A percentile compares a stretch with the other conserved stretches of the same genome.
phyloP scores from a whole-genome alignment of 2,797 vertebrate genomes.

The Heteromormyrus szaboi region DNA sequence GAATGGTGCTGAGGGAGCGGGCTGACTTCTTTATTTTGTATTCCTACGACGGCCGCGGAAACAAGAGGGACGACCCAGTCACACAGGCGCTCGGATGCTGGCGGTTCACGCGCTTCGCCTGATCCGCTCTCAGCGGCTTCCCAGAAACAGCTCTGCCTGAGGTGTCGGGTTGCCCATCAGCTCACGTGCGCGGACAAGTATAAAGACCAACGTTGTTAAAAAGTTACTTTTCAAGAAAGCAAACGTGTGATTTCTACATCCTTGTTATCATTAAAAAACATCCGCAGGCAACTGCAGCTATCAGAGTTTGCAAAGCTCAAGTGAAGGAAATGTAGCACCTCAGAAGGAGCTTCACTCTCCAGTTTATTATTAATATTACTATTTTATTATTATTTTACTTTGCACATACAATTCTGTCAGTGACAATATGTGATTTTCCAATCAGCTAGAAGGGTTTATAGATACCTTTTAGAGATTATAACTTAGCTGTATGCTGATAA shows the following conservation, averaged over 20 bases:
- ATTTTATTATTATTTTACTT: not conserved
- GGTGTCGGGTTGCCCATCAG: not conserved
- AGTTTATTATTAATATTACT: not conserved
- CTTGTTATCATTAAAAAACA: not conserved
- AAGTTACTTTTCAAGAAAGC: not conserved
- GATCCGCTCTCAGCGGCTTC: not conserved
- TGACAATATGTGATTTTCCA: not conserved
- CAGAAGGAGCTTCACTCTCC: not conserved
- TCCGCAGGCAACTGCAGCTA: not conserved
- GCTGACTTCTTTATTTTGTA: slow-evolving; percentile 92
- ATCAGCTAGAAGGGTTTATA: not conserved
- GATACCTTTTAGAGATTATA: not conserved
- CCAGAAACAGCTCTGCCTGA: not conserved
- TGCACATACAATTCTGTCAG: not conserved
- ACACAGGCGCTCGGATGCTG: not conserved
- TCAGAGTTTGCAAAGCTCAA: not conserved
- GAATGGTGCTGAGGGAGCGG: slow-evolving; percentile 85
- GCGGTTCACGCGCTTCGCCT: not conserved
- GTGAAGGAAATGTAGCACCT: not conserved
- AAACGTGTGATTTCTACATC: not conserved
- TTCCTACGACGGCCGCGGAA: slow-evolving; percentile 61
- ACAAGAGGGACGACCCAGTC: not conserved
- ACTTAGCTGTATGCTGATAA: not conserved
- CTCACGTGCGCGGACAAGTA: not conserved
- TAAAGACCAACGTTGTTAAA: not conserved